These are phyloP conservation scores for Pterocles burchelli DNA, from an alignment of 2,113 vertebrate species.

Conservation along the genomic window DNA sequence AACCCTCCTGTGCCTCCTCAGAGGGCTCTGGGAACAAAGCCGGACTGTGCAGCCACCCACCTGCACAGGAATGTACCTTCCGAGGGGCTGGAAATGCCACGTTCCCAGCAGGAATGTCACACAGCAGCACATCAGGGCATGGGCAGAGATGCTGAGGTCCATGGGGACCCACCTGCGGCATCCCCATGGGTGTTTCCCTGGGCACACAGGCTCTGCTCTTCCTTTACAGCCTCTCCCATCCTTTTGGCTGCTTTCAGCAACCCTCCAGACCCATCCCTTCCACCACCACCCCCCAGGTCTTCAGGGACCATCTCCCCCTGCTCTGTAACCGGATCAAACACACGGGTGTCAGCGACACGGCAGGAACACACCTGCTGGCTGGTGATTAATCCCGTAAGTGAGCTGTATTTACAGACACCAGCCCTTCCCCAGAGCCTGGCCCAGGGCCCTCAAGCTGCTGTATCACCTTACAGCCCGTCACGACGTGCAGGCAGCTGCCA, in stretches of 20 bases:
- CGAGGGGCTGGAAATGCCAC: background rate
- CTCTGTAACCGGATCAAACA: background rate
- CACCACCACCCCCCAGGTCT: background rate
- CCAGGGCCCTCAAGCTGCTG: background rate
- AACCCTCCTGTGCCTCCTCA: background rate
- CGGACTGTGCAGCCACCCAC: background rate
- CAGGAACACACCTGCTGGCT: background rate
- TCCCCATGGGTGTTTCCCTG: rapidly evolving
- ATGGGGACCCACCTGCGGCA: background rate
- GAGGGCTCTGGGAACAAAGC: background rate
- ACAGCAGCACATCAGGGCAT: rapidly evolving
- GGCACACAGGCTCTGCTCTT: background rate
- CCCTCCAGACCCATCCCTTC: rapidly evolving
- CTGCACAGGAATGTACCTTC: background rate
- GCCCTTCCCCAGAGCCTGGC: background rate
- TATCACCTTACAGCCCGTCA: background rate
- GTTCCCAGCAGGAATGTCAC: background rate
- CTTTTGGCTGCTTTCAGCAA: background rate
- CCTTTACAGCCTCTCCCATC: background rate
- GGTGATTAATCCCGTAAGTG: background rate
- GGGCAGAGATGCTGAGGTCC: background rate
- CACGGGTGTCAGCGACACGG: background rate
- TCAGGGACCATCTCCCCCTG: background rate
- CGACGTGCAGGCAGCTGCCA: background rate
- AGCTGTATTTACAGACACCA: background rate